These are phyloP conservation scores for Eudyptes chrysolophus DNA, from an alignment of 2,113 vertebrate genomes.

Conservation along the genomic window DNA sequence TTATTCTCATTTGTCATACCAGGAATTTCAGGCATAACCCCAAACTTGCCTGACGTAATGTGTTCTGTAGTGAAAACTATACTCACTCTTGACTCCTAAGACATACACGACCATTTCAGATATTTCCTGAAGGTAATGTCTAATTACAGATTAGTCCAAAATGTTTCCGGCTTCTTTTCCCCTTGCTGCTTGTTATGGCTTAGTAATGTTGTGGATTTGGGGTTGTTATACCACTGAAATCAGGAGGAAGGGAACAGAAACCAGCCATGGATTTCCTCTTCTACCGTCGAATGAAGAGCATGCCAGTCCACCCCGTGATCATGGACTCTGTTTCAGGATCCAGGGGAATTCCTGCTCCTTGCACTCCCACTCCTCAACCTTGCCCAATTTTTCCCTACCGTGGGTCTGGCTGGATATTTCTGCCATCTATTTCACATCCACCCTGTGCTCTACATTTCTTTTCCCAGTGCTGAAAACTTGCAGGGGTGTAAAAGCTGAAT, in stretches of 20 bases:
- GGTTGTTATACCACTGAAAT: background rate
- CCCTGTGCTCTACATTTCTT: background rate
- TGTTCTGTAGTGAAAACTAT: background rate
- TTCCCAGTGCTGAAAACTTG: background rate
- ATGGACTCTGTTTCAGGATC: background rate
- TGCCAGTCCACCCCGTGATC: background rate
- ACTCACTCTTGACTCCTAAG: background rate
- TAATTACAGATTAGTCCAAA: background rate
- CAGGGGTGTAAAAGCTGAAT: background rate
- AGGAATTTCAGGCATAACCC: background rate
- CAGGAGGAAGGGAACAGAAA: background rate
- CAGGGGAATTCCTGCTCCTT: background rate
- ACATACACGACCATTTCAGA: background rate
- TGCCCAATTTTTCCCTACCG: background rate
- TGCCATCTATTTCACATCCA: background rate
- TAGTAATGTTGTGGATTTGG: background rate
- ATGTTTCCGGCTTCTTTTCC: background rate
- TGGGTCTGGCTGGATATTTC: background rate
- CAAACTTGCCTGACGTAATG: background rate
- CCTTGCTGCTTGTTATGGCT: background rate
- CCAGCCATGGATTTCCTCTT: background rate
- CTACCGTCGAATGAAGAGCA: accelerated
- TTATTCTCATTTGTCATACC: background rate
- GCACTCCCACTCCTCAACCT: background rate
- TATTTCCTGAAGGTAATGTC: background rate